phyloP scores from a whole-genome alignment of 2,113 vertebrate species.

The Motacilla alba region DNA sequence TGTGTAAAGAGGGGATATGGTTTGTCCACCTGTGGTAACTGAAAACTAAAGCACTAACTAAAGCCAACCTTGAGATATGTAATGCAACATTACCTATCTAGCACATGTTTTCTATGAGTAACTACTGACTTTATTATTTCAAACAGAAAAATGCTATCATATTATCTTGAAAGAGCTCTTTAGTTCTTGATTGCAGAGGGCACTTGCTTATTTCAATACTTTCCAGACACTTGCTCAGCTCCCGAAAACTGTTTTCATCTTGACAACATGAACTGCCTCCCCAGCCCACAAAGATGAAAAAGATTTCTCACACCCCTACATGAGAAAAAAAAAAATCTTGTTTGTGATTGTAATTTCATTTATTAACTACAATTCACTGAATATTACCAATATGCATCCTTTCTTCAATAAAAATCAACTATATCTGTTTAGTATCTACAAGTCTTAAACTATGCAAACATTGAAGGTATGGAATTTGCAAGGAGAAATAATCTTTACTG shows the following conservation, averaged over 20 bases:
- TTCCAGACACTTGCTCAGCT: background rate
- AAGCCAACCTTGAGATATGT: background rate
- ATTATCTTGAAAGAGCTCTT: background rate
- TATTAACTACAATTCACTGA: background rate
- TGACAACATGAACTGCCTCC: background rate
- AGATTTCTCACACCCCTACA: background rate
- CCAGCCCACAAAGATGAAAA: background rate
- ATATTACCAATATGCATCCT: background rate
- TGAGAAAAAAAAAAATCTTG: background rate
- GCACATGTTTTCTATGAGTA: background rate
- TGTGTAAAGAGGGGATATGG: background rate
- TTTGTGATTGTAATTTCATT: background rate
- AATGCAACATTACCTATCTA: background rate
- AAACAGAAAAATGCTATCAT: background rate
- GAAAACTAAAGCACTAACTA: background rate
- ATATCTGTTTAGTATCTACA: background rate
- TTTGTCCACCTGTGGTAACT: background rate
- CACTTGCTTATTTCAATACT: background rate
- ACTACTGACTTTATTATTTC: background rate
- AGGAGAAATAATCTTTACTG: background rate
- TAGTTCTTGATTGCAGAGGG: background rate
- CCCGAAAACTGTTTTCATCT: background rate
- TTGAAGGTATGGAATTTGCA: background rate
- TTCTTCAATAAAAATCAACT: background rate
- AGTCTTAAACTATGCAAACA: background rate